Evolutionary conservation across 2,113 vertebrate genomes (phyloP), one percentile per base, ranked within the genome.

Genomic region (Salvelinus alpinus): DNA sequence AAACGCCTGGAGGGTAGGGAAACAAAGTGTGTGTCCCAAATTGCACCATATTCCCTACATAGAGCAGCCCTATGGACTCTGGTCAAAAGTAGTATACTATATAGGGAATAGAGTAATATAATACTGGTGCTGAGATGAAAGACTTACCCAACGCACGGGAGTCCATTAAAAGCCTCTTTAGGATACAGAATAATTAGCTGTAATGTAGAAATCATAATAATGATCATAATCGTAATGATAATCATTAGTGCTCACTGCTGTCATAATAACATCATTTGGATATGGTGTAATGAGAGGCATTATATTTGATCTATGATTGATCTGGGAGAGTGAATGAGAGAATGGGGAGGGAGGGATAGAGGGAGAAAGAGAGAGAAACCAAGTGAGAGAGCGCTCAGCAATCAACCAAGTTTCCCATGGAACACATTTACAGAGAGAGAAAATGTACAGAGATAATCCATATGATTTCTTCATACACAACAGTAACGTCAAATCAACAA

Each of bases 171-270:
- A 59, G 70, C 72, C 70, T 80, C 85, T 89, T 88, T 86, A 76
- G 57, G 78, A 85, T 81, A 74, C 76, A 64, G 72, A 87, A 88
- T 90, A 92, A 90, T 93, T 90, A 90, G 86, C 86, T 84, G 88
- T 88, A 91, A 90, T 91, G 80, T 85, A 84, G 84, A 88, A 91
- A 90, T 85, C 85, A 93, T 90, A 91, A 88, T 90, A 90, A 91
- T 89, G 86, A 90, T 87, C 77, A 80, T 91, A 85, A 83, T 86
- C 80, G 75, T 88, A 87, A 91, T 90, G 60, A 64, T 64, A 25
- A 25, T 22, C 60, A 13, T 64, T 13, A 64, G 60, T 64, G 16
- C 16, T 54, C 51, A 34, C 18, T 82, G 88, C 86, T 73, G 84
- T 74, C 82, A 86, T 89, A 88, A 87, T 89, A 89, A 88, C 80